Base-by-base conservation (phyloP, 2,888 invertebrate species). In the Leptopilina myrica region DNA sequence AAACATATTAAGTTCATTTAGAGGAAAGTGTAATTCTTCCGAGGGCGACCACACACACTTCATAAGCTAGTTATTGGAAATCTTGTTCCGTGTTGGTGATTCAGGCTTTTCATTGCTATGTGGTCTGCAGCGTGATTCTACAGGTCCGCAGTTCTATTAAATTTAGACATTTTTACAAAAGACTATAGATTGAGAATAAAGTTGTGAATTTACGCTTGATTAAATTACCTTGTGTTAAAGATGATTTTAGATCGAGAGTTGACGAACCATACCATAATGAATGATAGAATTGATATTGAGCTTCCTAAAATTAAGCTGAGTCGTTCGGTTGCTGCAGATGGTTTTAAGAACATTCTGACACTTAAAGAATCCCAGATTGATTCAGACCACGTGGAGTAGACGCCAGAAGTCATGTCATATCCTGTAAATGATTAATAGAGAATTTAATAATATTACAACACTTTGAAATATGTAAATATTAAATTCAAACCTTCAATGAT, bases 351-450 rank as follows among this genome's bases (percentile, higher is more conserved):
- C 93, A 98, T 94, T 82, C 96, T 94, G 81, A 96, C 95, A 86
- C 93, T 94, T 86, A 97, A 93, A 78, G 94, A 93, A 78, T 93
- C 93, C 97, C 98, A 98, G 64, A 96, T 94, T 0, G 97, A 97
- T 93, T 98, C 98, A 26, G 97, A 95, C 98, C 98, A 98, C 12
- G 97, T 95, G 5, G 97, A 97, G 91, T 95, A 98, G 86, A 93
- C 84, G 14, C 95, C 95, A 0, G 96, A 96, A 26, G 93, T 92
- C 94, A 96, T 95, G 88, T 97, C 94, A 89, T 97, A 97, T 87
- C 94, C 96, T 96, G 85, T 40, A 90, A 90, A 84, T 1, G 20
- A 20, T 20, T 20, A 5, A 46, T 49, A 33, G 43, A 64, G 73
- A 59, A 33, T 62, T 78, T 64, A 75, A 20, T 67, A 43, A 43